These are phyloP conservation scores for Montipora cactus DNA, from an alignment of 64 coral and sea anemone genomes.

Conservation along the genomic window DNA sequence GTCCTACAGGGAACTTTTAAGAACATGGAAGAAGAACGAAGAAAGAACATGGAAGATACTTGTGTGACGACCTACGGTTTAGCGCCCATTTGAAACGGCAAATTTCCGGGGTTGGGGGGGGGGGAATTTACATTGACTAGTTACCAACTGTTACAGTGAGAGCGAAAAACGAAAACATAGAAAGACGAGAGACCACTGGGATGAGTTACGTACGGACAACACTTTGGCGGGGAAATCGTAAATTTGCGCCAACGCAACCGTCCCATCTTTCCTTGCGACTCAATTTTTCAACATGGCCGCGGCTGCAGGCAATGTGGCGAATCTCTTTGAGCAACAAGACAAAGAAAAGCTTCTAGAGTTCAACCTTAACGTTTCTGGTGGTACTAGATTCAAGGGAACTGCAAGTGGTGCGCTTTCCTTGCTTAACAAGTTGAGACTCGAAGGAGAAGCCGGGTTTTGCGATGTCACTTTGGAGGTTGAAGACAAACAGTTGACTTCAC, in stretches of 20 bases:
- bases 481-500: constrained; percentile 57
- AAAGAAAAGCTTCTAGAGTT: constrained; percentile 3
- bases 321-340: constrained; percentile 30
- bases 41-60: no score
- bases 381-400: constrained; percentile 22
- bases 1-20: no score
- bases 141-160: no score
- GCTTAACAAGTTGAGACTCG: constrained; percentile 57
- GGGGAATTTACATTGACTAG: no score
- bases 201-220: not conserved
- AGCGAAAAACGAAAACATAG: no score
- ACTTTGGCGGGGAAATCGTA: constrained; percentile 18
- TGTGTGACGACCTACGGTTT: no score
- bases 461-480: constrained; percentile 78
- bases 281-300: not conserved
- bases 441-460: constrained; percentile 84
- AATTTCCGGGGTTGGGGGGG: no score
- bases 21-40: no score
- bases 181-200: no score
- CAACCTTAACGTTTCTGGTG: not conserved
- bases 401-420: constrained; percentile 15
- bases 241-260: not conserved
- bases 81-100: no score
- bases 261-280: constrained; percentile 7
- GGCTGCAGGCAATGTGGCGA: not conserved